Base-by-base conservation (phyloP, 2,888 invertebrate species). In the Habrosyne pyritoides region DNA sequence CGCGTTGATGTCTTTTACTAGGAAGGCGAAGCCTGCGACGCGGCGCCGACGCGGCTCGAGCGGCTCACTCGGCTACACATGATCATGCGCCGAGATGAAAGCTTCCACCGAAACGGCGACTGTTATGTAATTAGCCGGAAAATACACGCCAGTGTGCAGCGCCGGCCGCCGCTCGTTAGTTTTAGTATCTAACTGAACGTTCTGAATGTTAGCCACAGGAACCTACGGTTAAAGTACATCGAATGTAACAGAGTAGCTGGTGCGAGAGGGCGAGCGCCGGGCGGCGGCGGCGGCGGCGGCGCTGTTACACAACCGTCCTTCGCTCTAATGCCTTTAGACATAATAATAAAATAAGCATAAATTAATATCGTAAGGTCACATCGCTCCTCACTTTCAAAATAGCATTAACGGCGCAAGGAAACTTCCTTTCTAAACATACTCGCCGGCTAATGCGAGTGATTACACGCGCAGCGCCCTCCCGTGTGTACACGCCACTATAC, bases 351-450 rank as follows among this genome's bases (percentile, higher is more conserved):
- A 24, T 54, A 53, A 42, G 55, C 33, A 55, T 49, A 54, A 55
- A 54, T 54, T 57, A 54, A 52, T 49, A n/a, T 52, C 46, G 46
- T 55, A 42, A 60, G 60, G 60, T 22, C 51, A 18, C 50, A 7
- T 30, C 24, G 47, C 26, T 33, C 53, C 47, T 58, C 53, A 49
- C 53, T 56, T 52, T 52, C 52, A 55, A 57, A 56, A 54, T 50
- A 46, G 28, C 53, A 53, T 53, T 53, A 54, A 7, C 26, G 24
- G 24, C 4, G 14, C 60, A 55, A 60, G 57, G 60, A 57, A 57
- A 53, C 53, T 60, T 55, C 60, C 60, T 60, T 60, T 60, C 60
- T 57, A 60, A 57, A 55, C 26, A 53, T 47, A 36, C 33, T 33
- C 33, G 4, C n/a, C 4, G 1, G n/a, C 5, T 33, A 30, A 30